A percentile compares a stretch with the other conserved stretches of the same genome.
phyloP scores from a whole-genome alignment of 1,140 invertebrate species.

The Episyrphus balteatus region DNA sequence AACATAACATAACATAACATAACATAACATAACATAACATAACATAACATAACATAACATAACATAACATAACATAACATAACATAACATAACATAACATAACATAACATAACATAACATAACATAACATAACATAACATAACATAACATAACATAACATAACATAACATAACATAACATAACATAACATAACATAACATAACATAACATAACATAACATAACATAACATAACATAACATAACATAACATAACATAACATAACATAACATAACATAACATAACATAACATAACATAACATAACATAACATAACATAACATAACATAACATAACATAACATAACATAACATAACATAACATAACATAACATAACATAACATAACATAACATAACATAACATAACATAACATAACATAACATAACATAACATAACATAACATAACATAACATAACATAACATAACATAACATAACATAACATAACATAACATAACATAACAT shows the following conservation, averaged over 20 bases:
- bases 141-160: slow-evolving; percentile 3
- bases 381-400: neutral
- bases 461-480: neutral
- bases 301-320: neutral
- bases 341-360: too few relatives aligned
- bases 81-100: slow-evolving; percentile 3
- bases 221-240: neutral
- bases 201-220: neutral
- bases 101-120: slow-evolving; percentile 3
- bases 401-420: neutral
- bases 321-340: neutral
- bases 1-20: slow-evolving; percentile 3
- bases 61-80: slow-evolving; percentile 3
- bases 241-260: neutral
- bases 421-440: neutral
- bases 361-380: neutral
- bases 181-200: neutral
- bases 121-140: slow-evolving; percentile 3
- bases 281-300: neutral
- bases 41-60: slow-evolving; percentile 3
- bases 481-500: neutral
- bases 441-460: neutral
- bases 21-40: slow-evolving; percentile 3
- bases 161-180: slow-evolving; percentile 1
- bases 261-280: neutral